Conservation (phyloP, 1,140 invertebrate species). For the Sitodiplosis mosellana region DNA sequence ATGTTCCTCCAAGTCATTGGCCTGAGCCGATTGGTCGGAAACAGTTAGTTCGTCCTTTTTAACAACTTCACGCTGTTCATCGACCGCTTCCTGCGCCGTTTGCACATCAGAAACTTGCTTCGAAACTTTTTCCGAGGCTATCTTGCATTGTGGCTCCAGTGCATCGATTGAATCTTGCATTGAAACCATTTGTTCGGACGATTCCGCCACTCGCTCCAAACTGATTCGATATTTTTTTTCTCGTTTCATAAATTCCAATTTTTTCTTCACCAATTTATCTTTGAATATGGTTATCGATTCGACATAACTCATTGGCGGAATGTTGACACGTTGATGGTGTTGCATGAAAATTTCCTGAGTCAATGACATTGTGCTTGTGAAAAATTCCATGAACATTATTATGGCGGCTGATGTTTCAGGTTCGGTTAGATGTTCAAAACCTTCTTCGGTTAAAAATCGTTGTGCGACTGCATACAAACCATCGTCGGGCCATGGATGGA, state of each 20-base stretch:
- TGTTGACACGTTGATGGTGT: slow-evolving; percentile 64
- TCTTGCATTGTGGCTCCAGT: slow-evolving; percentile 73
- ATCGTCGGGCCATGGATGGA: slow-evolving; percentile 89
- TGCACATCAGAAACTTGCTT: slow-evolving; percentile 46
- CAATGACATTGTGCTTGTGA: slow-evolving; percentile 61
- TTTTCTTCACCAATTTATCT: slow-evolving; percentile 54
- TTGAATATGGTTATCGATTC: slow-evolving; percentile 87
- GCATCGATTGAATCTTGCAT: slow-evolving; percentile 73
- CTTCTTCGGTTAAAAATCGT: slow-evolving; percentile 63
- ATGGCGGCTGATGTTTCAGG: slow-evolving; percentile 52
- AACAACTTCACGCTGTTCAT: slow-evolving; percentile 30
- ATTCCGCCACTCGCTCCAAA: slow-evolving; percentile 69
- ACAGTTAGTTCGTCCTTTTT: slow-evolving; percentile 43
- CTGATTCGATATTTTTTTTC: slow-evolving; percentile 70
- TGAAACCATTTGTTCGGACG: slow-evolving; percentile 59
- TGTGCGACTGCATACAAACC: slow-evolving; percentile 80
- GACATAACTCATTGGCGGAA: slow-evolving; percentile 86
- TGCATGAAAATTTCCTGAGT: slow-evolving; percentile 54
- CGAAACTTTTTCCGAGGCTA: slow-evolving; percentile 41
- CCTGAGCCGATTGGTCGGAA: slow-evolving; percentile 51
- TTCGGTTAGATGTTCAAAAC: slow-evolving; percentile 40
- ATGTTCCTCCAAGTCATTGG: slow-evolving; percentile 82
- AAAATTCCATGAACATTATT: slow-evolving; percentile 80
- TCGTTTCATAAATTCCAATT: slow-evolving; percentile 39
- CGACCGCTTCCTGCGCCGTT: slow-evolving; percentile 41